These are phyloP conservation scores for Fulica atra DNA, from an alignment of 2,113 vertebrate species.

Conservation along the genomic window DNA sequence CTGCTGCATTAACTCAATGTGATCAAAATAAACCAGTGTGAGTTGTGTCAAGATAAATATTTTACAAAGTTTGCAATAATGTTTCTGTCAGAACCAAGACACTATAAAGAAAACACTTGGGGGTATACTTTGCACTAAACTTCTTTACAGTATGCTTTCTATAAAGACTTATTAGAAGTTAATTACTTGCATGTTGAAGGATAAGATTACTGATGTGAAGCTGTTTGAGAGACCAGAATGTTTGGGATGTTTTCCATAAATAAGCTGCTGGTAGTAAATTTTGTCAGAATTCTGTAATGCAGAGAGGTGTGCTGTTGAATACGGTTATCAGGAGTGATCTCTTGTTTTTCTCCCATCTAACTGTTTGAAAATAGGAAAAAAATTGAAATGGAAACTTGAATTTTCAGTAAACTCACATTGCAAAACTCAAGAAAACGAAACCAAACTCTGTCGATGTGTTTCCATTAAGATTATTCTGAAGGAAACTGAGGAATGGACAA, in stretches of 20 bases:
- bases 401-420: neutral
- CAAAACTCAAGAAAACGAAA: neutral
- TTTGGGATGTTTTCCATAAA: neutral
- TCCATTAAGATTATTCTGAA: rapidly evolving
- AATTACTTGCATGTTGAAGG: neutral
- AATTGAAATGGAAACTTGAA: rapidly evolving
- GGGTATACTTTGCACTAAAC: neutral
- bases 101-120: neutral
- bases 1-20: neutral
- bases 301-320: neutral
- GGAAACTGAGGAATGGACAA: neutral
- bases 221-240: neutral
- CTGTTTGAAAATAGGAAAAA: neutral
- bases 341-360: neutral
- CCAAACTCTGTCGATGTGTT: neutral
- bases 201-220: neutral
- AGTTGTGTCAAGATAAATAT: neutral
- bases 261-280: neutral
- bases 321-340: neutral
- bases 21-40: neutral
- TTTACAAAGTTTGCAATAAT: neutral
- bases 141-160: neutral
- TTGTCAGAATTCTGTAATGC: neutral
- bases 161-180: neutral
- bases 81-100: neutral